phyloP scores from a whole-genome alignment of 1,140 invertebrate species.

The Homalodisca vitripennis region DNA sequence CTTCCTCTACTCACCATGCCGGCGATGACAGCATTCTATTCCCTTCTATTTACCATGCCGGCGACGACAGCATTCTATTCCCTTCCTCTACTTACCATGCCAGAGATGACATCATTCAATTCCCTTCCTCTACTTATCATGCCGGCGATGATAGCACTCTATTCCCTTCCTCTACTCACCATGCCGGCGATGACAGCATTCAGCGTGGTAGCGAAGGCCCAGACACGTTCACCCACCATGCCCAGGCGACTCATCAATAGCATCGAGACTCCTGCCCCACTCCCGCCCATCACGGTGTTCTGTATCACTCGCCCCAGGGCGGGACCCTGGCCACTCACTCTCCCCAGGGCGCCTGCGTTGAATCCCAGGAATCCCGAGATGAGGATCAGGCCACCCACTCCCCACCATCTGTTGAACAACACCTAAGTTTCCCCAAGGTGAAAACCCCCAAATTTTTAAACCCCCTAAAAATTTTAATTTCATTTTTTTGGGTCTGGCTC shows the following conservation, averaged over 20 bases:
- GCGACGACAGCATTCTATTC: no score
- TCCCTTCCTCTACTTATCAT: no score
- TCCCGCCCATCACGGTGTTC: slow-evolving; percentile 55
- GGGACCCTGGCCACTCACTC: slow-evolving; percentile 51
- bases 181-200: slow-evolving; percentile 57
- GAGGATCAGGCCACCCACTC: slow-evolving; percentile 57
- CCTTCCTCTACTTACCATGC: no score
- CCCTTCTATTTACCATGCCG: no score
- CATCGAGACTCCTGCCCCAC: slow-evolving; percentile 48
- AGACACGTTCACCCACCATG: slow-evolving; percentile 39
- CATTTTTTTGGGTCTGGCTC: no score
- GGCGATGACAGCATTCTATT: no score
- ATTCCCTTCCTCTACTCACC: slow-evolving; percentile 49
- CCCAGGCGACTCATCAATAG: slow-evolving; percentile 46
- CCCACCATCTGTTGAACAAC: slow-evolving; percentile 55
- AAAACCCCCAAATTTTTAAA: no score
- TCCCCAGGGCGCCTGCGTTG: slow-evolving; percentile 56
- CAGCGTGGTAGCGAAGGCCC: slow-evolving; percentile 54
- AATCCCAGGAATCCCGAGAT: slow-evolving; percentile 61
- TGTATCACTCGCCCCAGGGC: slow-evolving; percentile 51
- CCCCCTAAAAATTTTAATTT: no score
- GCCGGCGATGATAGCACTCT: no score
- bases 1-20: no score
- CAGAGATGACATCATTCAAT: no score
- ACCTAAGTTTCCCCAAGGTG: no score